A percentile compares a stretch with the other conserved stretches of the same genome.
Evolutionary conservation across 1,140 invertebrate species (phyloP).

Genomic region (Hermetia illucens): DNA sequence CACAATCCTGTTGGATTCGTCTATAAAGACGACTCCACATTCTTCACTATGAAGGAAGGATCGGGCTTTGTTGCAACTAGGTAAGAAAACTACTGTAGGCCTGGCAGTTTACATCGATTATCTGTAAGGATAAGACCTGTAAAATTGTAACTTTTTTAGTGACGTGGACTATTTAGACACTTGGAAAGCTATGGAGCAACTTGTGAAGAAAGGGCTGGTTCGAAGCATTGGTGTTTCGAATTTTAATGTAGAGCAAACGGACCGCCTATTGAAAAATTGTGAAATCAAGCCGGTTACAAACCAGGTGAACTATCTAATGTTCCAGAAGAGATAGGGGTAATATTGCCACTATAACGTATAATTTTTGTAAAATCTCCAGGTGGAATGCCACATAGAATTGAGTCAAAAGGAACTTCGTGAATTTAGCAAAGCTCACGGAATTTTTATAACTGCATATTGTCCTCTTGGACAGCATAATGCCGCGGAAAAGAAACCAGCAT

Average conservation of each 20-base stretch:
- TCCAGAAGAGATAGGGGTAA: too few species aligned
- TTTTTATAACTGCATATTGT: conserved; percentile 65
- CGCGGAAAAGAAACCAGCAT: conserved; percentile 25
- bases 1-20: conserved; percentile 69
- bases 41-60: too few species aligned
- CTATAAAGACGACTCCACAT: conserved; percentile 31
- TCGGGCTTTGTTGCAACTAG: too few species aligned
- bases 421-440: conserved; percentile 49
- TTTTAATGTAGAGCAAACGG: conserved; percentile 73
- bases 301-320: too few species aligned
- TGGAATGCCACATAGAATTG: conserved; percentile 76
- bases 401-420: conserved; percentile 59
- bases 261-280: conserved; percentile 48
- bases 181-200: conserved; percentile 77
- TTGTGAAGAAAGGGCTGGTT: conserved; percentile 52
- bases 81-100: too few species aligned
- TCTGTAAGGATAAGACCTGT: too few species aligned
- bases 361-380: too few species aligned
- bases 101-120: too few species aligned
- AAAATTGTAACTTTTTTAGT: too few species aligned
- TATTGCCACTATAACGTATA: too few species aligned
- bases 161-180: conserved; percentile 76
- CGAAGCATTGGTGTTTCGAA: conserved; percentile 81
- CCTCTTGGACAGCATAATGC: conserved; percentile 56
- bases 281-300: conserved; percentile 62